phyloP scores from a whole-genome alignment of 2,797 vertebrate species.

The Cryptoblepharus egeriae region DNA sequence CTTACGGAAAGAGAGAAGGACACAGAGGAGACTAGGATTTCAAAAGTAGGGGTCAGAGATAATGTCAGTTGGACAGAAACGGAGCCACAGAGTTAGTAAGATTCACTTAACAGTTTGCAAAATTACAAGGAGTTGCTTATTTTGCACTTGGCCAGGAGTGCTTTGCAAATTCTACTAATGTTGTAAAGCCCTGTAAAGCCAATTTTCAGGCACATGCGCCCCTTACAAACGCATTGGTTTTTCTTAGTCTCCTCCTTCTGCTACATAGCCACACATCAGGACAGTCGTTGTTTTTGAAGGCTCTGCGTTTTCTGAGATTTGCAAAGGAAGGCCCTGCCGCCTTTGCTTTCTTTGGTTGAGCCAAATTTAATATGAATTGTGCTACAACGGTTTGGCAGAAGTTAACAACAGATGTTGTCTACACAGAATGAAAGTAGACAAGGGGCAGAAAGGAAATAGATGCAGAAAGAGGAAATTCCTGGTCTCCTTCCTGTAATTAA shows the following conservation, averaged over 20 bases:
- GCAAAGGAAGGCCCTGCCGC: not conserved
- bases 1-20: too few relatives aligned
- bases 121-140: not conserved
- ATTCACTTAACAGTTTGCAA: not conserved
- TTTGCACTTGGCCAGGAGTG: too few relatives aligned
- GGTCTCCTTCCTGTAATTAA: conserved; percentile 16
- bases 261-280: not conserved
- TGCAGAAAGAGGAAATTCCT: conserved; percentile 30
- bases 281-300: not conserved
- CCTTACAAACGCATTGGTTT: too few relatives aligned
- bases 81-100: not conserved
- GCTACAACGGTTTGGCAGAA: not conserved
- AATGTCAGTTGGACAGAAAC: too few relatives aligned
- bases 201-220: too few relatives aligned
- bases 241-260: not conserved
- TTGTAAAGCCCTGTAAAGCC: too few relatives aligned
- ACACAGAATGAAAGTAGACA: conserved; percentile 11
- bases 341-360: not conserved
- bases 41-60: too few relatives aligned
- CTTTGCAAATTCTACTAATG: too few relatives aligned
- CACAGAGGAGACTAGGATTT: too few relatives aligned
- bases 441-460: conserved; percentile 22
- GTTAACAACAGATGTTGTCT: not conserved
- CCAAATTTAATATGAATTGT: not conserved
- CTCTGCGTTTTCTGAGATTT: not conserved